Percentiles rank a stretch among this genome's conserved stretches.
These are phyloP conservation scores for Megaleporinus macrocephalus DNA, from an alignment of 2,113 vertebrate genomes.

Conservation along the genomic window DNA sequence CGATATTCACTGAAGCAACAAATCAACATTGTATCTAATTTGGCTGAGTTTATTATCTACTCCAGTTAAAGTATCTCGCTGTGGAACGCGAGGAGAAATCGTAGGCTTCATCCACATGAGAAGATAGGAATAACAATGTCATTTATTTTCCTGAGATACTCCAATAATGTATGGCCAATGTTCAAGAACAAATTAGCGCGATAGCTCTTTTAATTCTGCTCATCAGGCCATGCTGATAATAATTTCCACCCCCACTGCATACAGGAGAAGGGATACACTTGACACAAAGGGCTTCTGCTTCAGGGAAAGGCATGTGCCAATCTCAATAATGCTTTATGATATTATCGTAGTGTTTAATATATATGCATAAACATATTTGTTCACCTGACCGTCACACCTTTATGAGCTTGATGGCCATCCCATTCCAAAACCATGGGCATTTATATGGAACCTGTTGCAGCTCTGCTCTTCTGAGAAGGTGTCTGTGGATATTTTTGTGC, in stretches of 20 bases:
- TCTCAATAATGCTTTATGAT: too few species aligned
- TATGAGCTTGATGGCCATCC: too few species aligned
- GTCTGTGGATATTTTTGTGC: too few species aligned
- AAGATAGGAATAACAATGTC: conserved; percentile 37
- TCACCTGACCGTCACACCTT: too few species aligned
- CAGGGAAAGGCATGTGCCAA: neutral
- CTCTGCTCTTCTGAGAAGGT: too few species aligned
- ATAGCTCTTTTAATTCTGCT: conserved; percentile 47
- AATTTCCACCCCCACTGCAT: conserved; percentile 22
- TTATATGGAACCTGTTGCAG: too few species aligned
- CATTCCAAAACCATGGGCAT: too few species aligned
- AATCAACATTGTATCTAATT: conserved; percentile 52
- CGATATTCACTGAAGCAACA: conserved; percentile 47
- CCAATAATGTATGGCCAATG: conserved; percentile 18
- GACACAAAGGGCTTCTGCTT: conserved; percentile 12
- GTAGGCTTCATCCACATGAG: conserved; percentile 11
- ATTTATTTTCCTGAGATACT: conserved; percentile 33
- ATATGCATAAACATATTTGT: too few species aligned
- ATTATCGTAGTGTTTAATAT: too few species aligned
- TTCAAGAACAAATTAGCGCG: conserved; percentile 49
- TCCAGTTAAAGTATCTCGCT: conserved; percentile 21
- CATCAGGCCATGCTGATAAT: conserved; percentile 48
- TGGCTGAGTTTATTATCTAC: conserved; percentile 33
- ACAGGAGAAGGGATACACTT: conserved; percentile 2
- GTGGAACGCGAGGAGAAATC: neutral